Evolutionary conservation across 2,888 invertebrate species (phyloP), one percentile per base, ranked within the genome.

Genomic region (Selenia dentaria): DNA sequence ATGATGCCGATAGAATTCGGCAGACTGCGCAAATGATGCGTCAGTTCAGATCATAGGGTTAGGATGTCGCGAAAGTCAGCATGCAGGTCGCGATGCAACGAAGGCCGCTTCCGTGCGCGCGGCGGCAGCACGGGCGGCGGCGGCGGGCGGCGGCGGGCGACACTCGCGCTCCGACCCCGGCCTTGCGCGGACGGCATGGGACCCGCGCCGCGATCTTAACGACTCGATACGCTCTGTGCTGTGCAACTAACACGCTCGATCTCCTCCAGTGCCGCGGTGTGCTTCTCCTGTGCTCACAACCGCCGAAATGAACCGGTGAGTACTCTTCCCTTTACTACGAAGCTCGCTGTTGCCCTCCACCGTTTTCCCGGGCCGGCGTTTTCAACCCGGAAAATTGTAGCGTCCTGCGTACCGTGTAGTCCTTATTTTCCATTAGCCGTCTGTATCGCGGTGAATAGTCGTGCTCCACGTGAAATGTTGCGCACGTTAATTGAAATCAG

Each of bases 161-260:
- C 86, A 87, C 75, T 88, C 86, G 86, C 80, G 84, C 67, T 64
- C 66, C 61, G 70, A 67, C 71, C 74, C 69, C 70, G 83, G 79
- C 71, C 70, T 66, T 72, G 80, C 51, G 55, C 77, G 79, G 74
- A 80, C 83, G 83, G 64, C 56, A 82, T 83, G 87, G 71, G 70
- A 63, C 57, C 59, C 71, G 68, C 72, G 70, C 64, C 70, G 51
- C 68, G 52, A 69, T 53, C 54, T 54, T 54, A 56, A 41, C 50
- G 52, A 56, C 56, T 46, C 58, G 56, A 66, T 60, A 64, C 70
- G 74, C 69, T 76, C 65, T 64, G 78, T 77, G 75, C 73, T 69
- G 77, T 76, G 76, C 71, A 62, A 64, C 64, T 59, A 60, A 64
- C 57, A 58, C 63, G 53, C 64, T 63, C 51, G 57, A 51, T 53